Conservation (phyloP, 2,797 vertebrate genomes). For the Enteromius radiatus region DNA sequence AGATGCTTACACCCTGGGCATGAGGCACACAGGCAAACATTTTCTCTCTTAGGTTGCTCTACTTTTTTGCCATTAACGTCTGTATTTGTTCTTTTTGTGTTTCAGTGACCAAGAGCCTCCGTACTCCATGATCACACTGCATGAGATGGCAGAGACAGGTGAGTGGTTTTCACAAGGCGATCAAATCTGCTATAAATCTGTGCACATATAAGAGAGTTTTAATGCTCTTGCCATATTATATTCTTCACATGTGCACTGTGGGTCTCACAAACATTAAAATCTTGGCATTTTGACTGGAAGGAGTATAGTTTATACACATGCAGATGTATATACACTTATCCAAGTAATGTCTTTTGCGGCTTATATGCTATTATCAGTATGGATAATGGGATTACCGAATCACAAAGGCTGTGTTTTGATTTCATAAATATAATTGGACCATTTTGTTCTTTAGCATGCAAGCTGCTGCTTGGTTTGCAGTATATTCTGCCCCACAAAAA, state of each 20-base stretch:
- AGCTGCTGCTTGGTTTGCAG: neutral
- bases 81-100: conserved; percentile 65
- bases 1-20: conserved; percentile 15
- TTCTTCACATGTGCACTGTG: neutral
- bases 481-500: neutral
- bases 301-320: neutral
- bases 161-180: conserved; percentile 61
- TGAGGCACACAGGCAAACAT: conserved; percentile 37
- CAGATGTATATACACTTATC: neutral
- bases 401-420: neutral
- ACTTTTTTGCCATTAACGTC: neutral
- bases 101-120: conserved; percentile 99
- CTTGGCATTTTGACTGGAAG: neutral
- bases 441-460: neutral
- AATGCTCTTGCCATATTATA: neutral
- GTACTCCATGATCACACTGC: conserved; percentile 99
- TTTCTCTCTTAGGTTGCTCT: conserved; percentile 30
- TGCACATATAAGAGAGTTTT: neutral
- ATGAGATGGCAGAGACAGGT: conserved; percentile 99
- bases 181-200: neutral
- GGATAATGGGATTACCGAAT: neutral
- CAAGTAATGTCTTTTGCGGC: neutral
- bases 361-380: neutral
- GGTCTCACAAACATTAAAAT: conserved; percentile 2
- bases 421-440: neutral